These are phyloP conservation scores for Anguilla megastoma DNA, from an alignment of 2,797 vertebrate genomes.

Conservation along the genomic window DNA sequence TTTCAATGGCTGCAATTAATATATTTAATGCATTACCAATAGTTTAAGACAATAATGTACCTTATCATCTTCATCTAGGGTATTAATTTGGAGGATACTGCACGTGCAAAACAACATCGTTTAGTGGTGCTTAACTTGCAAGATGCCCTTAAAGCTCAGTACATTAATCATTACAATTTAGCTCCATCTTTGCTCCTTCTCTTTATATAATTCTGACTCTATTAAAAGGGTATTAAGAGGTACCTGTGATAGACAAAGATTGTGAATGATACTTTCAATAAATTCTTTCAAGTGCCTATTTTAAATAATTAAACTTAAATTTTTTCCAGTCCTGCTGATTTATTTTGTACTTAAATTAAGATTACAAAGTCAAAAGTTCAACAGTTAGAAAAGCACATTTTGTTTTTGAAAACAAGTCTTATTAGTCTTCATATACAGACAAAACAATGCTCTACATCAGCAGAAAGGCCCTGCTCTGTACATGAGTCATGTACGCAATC, in stretches of 20 bases:
- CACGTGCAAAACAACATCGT: too few relatives aligned
- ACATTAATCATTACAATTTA: background rate
- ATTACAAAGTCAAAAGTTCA: background rate
- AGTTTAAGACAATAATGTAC: too few relatives aligned
- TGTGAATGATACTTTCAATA: background rate
- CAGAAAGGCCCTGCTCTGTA: constrained; percentile 33
- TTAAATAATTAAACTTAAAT: constrained; percentile 31
- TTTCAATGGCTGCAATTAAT: too few relatives aligned
- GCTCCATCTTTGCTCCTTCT: too few relatives aligned
- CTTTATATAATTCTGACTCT: background rate
- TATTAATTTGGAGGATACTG: too few relatives aligned
- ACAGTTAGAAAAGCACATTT: background rate
- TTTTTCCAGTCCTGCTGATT: constrained; percentile 42
- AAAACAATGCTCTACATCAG: background rate
- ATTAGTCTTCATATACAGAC: background rate
- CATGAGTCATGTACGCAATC: constrained; percentile 43
- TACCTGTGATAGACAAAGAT: background rate
- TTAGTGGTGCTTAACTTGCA: too few relatives aligned
- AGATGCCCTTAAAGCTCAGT: background rate
- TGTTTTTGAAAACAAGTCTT: background rate
- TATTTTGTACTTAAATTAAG: constrained; percentile 33
- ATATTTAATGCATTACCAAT: too few relatives aligned
- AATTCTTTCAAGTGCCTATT: constrained; percentile 38
- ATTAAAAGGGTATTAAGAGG: background rate
- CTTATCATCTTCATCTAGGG: too few relatives aligned